Evolutionary conservation across 2,888 invertebrate species (phyloP), one percentile per base, ranked within the genome.

Genomic region (Adela reaumurella): DNA sequence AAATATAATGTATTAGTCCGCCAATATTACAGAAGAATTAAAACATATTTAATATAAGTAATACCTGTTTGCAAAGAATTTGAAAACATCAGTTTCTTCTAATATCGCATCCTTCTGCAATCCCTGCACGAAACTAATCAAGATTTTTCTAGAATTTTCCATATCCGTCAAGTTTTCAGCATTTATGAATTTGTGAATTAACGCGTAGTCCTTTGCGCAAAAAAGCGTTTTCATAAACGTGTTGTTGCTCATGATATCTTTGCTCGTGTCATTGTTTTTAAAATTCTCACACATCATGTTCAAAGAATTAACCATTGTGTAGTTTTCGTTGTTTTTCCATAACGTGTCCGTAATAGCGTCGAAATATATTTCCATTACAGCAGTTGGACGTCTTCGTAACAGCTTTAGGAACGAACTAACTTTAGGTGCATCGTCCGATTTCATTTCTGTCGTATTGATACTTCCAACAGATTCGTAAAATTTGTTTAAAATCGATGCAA

Each of bases 321-420:
- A 66, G 47, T 62, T 58, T 2, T 62, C 58, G 52, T 63, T 52
- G 46, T 65, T 60, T 43, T 47, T 61, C 63, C 66, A 64, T 44
- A 76, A 16, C 1, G 67, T 47, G 51, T 72, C 63, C 43, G 74
- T 76, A 50, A 78, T 52, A 2, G 70, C 43, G 58, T 78, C 77
- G 50, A 70, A 78, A 60, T 70, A 67, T 50, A 74, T 56, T 1
- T 64, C 64, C 17, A 73, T 54, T 3, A 62, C 59, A 43, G 77
- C 76, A 1, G 61, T 52, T 3, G 74, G 61, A 56, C 66, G 62
- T 47, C 70, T 62, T 57, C 62, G 72, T 46, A 68, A 76, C 19
- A 68, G 56, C 55, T 62, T 70, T 52, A 64, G 63, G 17, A 77
- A 54, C 1, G 57, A 45, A 2, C 48, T 47, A 14, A 71, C 57